phyloP scores from a whole-genome alignment of 2,888 invertebrate genomes.

The Agapostemon virescens region DNA sequence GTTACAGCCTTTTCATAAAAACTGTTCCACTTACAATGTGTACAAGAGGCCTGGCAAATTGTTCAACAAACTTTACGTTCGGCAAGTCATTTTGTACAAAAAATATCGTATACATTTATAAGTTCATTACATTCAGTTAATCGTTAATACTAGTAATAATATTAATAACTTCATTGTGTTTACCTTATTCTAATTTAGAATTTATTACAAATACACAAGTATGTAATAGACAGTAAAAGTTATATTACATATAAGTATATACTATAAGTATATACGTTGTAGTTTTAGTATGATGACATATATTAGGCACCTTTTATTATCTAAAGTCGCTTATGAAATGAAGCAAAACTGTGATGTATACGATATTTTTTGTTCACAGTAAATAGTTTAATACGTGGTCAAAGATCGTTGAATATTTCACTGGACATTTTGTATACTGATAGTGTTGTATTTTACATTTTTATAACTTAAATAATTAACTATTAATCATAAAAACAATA shows the following conservation, averaged over 20 bases:
- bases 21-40: slow-evolving; percentile 33
- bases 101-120: background rate
- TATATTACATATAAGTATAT: background rate
- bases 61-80: background rate
- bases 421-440: slow-evolving; percentile 21
- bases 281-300: background rate
- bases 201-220: background rate
- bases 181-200: background rate
- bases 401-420: background rate
- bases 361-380: background rate
- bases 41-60: background rate
- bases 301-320: background rate
- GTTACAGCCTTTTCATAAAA: slow-evolving; percentile 20
- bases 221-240: background rate
- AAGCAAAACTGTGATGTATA: background rate
- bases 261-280: background rate
- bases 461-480: slow-evolving; percentile 55
- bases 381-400: background rate
- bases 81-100: background rate
- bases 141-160: background rate
- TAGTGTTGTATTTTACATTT: slow-evolving; percentile 60
- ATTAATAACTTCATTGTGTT: background rate
- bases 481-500: slow-evolving; percentile 32
- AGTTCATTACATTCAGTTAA: background rate
- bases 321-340: background rate